Percentiles rank a stretch among this genome's conserved stretches.
phyloP scores from a whole-genome alignment of 2,888 invertebrate species.

The Ophion obscuratus region DNA sequence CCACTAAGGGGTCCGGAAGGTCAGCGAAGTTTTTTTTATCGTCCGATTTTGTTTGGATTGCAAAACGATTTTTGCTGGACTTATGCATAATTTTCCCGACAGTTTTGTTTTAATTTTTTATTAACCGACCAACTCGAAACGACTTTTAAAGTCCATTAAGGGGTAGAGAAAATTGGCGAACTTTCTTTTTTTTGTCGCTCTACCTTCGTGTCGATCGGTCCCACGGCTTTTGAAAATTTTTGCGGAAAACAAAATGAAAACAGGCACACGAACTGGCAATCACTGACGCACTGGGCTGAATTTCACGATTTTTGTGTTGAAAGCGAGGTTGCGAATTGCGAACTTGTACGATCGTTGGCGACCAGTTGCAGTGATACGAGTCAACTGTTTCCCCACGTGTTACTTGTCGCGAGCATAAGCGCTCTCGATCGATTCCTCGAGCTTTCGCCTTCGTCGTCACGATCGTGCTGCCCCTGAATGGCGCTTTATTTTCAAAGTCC shows the following conservation, averaged over 20 bases:
- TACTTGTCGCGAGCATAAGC: slow-evolving; percentile 53
- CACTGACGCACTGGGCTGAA: not conserved
- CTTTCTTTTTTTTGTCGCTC: not conserved
- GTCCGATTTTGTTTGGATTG: not conserved
- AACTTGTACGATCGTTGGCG: slow-evolving; percentile 55
- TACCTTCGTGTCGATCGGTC: not conserved
- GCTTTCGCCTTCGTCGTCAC: slow-evolving; percentile 56
- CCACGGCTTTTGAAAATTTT: not conserved
- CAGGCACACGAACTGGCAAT: not conserved
- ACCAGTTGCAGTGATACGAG: slow-evolving; percentile 71
- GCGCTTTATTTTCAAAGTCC: slow-evolving; percentile 28
- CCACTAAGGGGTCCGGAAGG: slow-evolving; percentile 7
- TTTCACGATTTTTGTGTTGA: slow-evolving; percentile 19
- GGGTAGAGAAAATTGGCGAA: not conserved
- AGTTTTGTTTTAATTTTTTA: not conserved
- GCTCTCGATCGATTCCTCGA: slow-evolving; percentile 57
- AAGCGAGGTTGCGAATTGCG: slow-evolving; percentile 8
- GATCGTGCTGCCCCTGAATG: slow-evolving; percentile 62
- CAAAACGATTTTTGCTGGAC: not conserved
- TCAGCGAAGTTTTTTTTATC: slow-evolving; percentile 2
- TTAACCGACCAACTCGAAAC: too few species aligned
- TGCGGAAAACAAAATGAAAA: not conserved
- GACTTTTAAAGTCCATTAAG: not conserved
- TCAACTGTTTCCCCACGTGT: slow-evolving; percentile 75
- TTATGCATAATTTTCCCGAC: not conserved